Conservation (phyloP, 2,113 vertebrate species). For the Oryzias melastigma region DNA sequence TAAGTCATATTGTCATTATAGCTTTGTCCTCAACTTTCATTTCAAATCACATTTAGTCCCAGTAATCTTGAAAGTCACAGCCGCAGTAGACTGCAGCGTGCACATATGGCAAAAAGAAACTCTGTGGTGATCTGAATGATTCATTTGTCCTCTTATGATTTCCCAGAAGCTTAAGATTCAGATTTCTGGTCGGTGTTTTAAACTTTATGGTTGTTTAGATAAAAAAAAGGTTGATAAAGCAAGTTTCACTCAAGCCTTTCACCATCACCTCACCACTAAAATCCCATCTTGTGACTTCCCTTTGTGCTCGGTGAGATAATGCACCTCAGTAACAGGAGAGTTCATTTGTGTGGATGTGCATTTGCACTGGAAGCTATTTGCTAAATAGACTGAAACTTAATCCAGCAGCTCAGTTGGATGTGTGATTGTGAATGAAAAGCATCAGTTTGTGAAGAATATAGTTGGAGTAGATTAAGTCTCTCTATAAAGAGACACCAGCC, state of each 20-base stretch:
- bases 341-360: constrained; percentile 42
- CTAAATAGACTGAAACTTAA: constrained; percentile 56
- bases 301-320: constrained; percentile 32
- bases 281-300: constrained; percentile 41
- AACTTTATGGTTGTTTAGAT: neutral
- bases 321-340: constrained; percentile 39
- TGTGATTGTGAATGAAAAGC: constrained; percentile 48
- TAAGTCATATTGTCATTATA: too few relatives aligned
- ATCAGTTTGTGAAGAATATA: constrained; percentile 43
- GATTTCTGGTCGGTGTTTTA: neutral
- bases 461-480: constrained; percentile 30
- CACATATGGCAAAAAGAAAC: neutral
- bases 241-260: constrained; percentile 23
- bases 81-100: neutral
- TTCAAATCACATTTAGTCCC: too few relatives aligned
- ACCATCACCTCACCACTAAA: constrained; percentile 21
- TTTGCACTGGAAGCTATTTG: constrained; percentile 46
- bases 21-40: too few relatives aligned
- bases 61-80: too few relatives aligned
- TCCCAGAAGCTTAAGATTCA: constrained; percentile 1
- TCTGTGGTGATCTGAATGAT: neutral
- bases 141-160: neutral
- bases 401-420: constrained; percentile 54
- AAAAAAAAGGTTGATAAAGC: constrained; percentile 3
- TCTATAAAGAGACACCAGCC: too few relatives aligned